These are phyloP conservation scores for Drosophila longiperda DNA, from an alignment of 2,888 invertebrate genomes.

Conservation along the genomic window DNA sequence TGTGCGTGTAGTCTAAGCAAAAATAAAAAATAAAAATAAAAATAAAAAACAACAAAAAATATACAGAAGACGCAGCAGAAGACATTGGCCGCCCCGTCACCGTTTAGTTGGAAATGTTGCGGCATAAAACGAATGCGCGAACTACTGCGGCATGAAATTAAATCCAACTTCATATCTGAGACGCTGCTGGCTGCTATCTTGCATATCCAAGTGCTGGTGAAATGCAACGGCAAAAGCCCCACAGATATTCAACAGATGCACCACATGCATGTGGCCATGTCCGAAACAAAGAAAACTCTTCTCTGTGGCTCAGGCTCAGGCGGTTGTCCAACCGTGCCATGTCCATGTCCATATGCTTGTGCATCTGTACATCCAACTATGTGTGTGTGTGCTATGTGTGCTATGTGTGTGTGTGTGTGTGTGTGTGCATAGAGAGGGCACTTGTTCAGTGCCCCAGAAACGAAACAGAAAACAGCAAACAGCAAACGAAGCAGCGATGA, in stretches of 20 bases:
- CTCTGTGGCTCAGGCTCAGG: constrained; percentile 53
- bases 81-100: constrained; percentile 41
- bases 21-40: constrained; percentile 5
- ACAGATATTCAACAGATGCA: constrained; percentile 67
- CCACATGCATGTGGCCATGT: constrained; percentile 76
- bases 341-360: constrained; percentile 45
- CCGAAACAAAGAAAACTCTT: constrained; percentile 78
- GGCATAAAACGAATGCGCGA: constrained; percentile 75
- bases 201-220: constrained; percentile 78
- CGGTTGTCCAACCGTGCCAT: constrained; percentile 77
- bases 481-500: constrained; percentile 64
- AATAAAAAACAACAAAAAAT: neutral
- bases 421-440: constrained; percentile 75
- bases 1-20: constrained; percentile 60
- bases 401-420: constrained; percentile 18
- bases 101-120: constrained; percentile 74
- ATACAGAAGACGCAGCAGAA: constrained; percentile 14
- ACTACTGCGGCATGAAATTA: constrained; percentile 84
- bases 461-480: constrained; percentile 55
- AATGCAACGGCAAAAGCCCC: constrained; percentile 60
- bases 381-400: constrained; percentile 4
- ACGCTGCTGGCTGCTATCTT: constrained; percentile 65
- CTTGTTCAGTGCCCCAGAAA: constrained; percentile 77
- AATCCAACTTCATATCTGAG: constrained; percentile 78
- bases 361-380: constrained; percentile 6